Percentiles rank a stretch among this genome's conserved stretches.
Evolutionary conservation across 2,888 invertebrate genomes (phyloP).

Genomic region (Poecilus cupreus): DNA sequence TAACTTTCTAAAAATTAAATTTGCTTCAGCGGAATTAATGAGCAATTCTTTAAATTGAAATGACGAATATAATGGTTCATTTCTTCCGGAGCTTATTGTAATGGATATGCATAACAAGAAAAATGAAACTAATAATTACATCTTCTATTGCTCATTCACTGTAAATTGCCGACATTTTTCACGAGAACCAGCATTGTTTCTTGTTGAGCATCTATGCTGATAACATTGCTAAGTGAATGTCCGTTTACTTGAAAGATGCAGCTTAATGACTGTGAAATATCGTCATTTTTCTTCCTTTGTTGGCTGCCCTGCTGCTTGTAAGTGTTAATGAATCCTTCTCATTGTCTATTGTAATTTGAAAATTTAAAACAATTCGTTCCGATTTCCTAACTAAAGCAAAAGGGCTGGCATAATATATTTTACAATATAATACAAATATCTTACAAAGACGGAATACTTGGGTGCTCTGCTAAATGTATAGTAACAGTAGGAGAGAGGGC

Average conservation of each 20-base stretch:
- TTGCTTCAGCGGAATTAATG: slow-evolving; percentile 9
- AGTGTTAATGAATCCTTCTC: slow-evolving; percentile 49
- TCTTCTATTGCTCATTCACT: slow-evolving; percentile 9
- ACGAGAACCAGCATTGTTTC: slow-evolving; percentile 11
- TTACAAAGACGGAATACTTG: not conserved
- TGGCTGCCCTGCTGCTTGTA: not conserved
- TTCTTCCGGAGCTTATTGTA: slow-evolving; percentile 23
- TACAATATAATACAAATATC: not conserved
- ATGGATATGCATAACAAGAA: slow-evolving; percentile 14
- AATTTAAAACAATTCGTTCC: no score
- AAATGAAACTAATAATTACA: slow-evolving; percentile 38
- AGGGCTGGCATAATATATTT: not conserved
- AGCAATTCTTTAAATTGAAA: slow-evolving; percentile 1
- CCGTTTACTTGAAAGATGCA: slow-evolving; percentile 14
- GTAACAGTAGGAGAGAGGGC: not conserved
- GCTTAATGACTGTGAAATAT: slow-evolving; percentile 52
- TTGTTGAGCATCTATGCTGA: not conserved
- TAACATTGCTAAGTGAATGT: not conserved
- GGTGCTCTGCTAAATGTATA: not conserved
- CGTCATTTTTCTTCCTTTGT: slow-evolving; percentile 55
- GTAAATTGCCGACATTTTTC: slow-evolving; percentile 29
- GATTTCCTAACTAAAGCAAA: not conserved
- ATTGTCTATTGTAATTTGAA: no score
- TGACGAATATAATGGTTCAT: slow-evolving; percentile 33
- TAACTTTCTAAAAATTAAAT: slow-evolving; percentile 27